phyloP scores from a whole-genome alignment of 2,113 vertebrate genomes.

The Copsychus sechellarum region DNA sequence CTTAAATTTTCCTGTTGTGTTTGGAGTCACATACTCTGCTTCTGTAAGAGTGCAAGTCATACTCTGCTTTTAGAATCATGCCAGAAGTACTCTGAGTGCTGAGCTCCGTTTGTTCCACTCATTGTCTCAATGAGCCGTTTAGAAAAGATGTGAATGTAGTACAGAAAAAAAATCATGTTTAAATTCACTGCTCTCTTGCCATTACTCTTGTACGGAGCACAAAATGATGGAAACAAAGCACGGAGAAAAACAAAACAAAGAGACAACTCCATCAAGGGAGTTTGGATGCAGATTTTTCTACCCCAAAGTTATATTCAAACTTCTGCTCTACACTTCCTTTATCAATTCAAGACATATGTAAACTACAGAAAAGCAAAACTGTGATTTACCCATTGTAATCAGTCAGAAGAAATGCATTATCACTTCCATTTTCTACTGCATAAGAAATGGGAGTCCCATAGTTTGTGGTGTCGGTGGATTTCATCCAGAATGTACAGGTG shows the following conservation, averaged over 20 bases:
- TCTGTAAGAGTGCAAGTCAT: background rate
- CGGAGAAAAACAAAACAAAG: background rate
- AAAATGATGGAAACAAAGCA: background rate
- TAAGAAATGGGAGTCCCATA: constrained; percentile 97
- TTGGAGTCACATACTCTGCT: background rate
- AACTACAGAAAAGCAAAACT: background rate
- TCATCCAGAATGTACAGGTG: constrained; percentile 97
- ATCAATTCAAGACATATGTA: background rate
- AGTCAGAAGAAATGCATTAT: constrained; percentile 95
- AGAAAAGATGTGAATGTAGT: background rate
- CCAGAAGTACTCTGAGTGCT: background rate
- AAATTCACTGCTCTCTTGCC: background rate
- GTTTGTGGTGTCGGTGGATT: constrained; percentile 86
- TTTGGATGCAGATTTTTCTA: background rate
- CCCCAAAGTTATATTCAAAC: background rate
- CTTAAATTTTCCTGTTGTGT: background rate
- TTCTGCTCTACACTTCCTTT: background rate
- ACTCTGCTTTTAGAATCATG: background rate
- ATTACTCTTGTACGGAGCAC: background rate
- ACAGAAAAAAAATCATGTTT: background rate
- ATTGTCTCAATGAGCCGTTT: background rate
- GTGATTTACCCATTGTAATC: constrained; percentile 94
- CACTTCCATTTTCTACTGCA: constrained; percentile 88
- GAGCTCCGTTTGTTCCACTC: background rate
- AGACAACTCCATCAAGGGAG: background rate